phyloP scores from a whole-genome alignment of 2,113 vertebrate genomes.

The Uria aalge region DNA sequence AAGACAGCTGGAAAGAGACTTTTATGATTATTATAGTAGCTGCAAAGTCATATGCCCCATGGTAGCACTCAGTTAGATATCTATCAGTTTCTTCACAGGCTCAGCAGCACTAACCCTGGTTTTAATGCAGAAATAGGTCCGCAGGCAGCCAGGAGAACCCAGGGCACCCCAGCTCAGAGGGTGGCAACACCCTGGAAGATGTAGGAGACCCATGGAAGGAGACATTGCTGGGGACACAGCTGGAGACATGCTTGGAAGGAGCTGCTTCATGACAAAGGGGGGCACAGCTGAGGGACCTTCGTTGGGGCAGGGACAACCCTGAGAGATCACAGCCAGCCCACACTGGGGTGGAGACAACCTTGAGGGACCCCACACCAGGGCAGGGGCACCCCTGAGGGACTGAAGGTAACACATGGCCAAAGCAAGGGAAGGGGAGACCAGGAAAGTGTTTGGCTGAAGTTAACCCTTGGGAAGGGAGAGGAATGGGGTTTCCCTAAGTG shows the following conservation, averaged over 20 bases:
- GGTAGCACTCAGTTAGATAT: not conserved
- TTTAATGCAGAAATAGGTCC: not conserved
- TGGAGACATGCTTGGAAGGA: not conserved
- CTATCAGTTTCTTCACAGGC: not conserved
- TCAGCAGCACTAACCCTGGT: not conserved
- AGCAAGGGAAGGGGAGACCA: not conserved
- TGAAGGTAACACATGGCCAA: not conserved
- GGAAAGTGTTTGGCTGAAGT: not conserved
- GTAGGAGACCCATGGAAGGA: not conserved
- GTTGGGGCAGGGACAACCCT: not conserved
- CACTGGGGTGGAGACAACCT: not conserved
- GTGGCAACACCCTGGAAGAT: not conserved
- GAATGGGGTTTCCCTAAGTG: not conserved
- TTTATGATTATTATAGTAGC: not conserved
- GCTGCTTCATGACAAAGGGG: not conserved
- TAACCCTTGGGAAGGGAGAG: not conserved
- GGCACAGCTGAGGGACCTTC: not conserved
- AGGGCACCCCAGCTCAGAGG: not conserved
- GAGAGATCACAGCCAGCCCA: not conserved
- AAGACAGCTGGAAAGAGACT: not conserved
- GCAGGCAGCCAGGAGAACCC: not conserved
- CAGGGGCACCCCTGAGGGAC: not conserved
- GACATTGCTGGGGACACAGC: not conserved
- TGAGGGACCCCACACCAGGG: not conserved
- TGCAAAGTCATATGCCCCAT: not conserved